phyloP scores from a whole-genome alignment of 2,888 invertebrate species.

The Limenitis camilla region DNA sequence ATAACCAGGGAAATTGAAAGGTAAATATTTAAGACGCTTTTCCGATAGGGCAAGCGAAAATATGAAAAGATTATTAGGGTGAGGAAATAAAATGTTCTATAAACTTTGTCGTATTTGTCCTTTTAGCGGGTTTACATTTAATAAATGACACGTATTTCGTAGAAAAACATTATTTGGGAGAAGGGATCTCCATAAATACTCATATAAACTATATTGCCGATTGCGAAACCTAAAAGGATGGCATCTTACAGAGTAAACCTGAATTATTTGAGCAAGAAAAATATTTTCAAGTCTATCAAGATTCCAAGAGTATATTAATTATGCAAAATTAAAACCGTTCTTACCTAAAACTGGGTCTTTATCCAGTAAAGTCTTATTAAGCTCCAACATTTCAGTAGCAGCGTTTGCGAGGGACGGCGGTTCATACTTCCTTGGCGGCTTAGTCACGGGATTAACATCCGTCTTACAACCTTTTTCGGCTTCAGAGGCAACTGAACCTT shows the following conservation, averaged over 20 bases:
- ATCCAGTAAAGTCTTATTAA: constrained; percentile 84
- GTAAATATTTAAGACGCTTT: constrained; percentile 22
- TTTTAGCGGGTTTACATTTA: no score
- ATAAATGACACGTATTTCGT: no score
- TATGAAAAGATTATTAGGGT: constrained; percentile 18
- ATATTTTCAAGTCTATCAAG: no score
- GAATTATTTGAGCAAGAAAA: no score
- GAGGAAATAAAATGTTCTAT: constrained; percentile 18
- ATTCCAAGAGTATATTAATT: background rate
- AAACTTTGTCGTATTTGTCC: background rate
- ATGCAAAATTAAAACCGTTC: constrained; percentile 28
- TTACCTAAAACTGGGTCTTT: constrained; percentile 83
- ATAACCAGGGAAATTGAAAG: constrained; percentile 18
- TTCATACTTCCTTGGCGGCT: constrained; percentile 84
- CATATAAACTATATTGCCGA: no score
- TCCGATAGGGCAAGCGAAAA: constrained; percentile 16
- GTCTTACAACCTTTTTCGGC: constrained; percentile 86
- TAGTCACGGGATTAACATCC: constrained; percentile 87
- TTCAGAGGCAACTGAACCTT: constrained; percentile 82
- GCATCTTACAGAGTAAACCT: no score
- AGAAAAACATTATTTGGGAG: no score
- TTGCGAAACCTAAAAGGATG: no score
- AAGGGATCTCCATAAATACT: no score
- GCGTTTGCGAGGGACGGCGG: constrained; percentile 77
- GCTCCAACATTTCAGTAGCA: constrained; percentile 86